A percentile compares a stretch with the other conserved stretches of the same genome.
Conservation (phyloP, 2,888 invertebrate genomes). For the Athetis lepigone region DNA sequence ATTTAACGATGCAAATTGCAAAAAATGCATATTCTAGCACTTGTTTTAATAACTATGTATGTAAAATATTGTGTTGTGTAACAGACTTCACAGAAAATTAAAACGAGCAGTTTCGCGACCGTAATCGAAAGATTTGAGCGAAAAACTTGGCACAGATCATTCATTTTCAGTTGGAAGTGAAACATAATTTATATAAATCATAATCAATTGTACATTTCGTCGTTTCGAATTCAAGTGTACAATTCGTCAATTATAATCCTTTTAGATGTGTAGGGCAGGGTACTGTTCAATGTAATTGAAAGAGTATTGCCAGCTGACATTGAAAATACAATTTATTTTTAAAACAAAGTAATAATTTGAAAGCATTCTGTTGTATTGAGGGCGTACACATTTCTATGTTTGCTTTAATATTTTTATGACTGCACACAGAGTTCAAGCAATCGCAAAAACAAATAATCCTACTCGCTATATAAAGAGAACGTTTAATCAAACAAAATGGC, state of each 20-base stretch:
- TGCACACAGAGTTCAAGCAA: too few species aligned
- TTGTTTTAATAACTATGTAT: background rate
- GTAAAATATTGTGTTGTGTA: background rate
- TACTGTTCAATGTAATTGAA: slow-evolving; percentile 1
- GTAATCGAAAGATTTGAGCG: slow-evolving; percentile 9
- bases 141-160: slow-evolving; percentile 28
- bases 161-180: too few species aligned
- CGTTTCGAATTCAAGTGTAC: slow-evolving; percentile 12
- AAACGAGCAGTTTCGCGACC: background rate
- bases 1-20: background rate
- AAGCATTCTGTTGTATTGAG: background rate
- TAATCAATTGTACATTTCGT: too few species aligned
- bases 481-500: slow-evolving; percentile 2
- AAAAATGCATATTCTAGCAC: background rate
- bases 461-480: too few species aligned
- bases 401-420: background rate
- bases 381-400: background rate
- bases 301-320: background rate
- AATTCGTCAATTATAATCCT: background rate
- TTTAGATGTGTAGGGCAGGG: background rate
- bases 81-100: background rate
- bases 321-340: background rate
- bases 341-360: background rate
- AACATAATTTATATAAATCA: too few species aligned
- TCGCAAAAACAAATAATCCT: too few species aligned